A percentile compares a stretch with the other conserved stretches of the same genome.
These are phyloP conservation scores for Tenualosa thibaudeaui DNA, from an alignment of 2,797 vertebrate species.

Conservation along the genomic window DNA sequence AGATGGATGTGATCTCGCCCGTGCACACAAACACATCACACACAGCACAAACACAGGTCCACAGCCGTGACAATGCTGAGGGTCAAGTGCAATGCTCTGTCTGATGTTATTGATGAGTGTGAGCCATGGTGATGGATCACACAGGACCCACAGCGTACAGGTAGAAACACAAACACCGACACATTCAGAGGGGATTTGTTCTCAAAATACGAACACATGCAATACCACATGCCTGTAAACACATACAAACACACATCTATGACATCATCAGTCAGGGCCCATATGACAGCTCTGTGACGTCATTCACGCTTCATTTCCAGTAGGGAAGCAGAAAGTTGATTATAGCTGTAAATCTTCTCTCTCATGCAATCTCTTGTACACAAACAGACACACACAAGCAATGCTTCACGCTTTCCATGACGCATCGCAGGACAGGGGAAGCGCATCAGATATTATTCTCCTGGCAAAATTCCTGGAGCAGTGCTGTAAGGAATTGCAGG, in stretches of 20 bases:
- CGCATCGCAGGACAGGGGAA: neutral
- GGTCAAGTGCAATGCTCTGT: neutral
- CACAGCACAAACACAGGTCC: neutral
- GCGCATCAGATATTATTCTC: neutral
- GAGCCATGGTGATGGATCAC: neutral
- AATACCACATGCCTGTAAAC: neutral
- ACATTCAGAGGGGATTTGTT: slow-evolving; percentile 4
- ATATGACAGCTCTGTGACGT: slow-evolving; percentile 65
- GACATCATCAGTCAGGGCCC: slow-evolving; percentile 53
- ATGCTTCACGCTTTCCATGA: neutral
- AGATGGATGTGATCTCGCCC: neutral
- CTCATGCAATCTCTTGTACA: neutral
- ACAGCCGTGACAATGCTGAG: neutral
- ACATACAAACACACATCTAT: slow-evolving; percentile 13
- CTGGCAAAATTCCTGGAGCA: neutral
- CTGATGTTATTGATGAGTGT: slow-evolving; percentile 4
- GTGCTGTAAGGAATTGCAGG: neutral
- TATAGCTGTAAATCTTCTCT: slow-evolving; percentile 66
- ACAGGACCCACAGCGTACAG: neutral
- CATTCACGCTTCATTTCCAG: slow-evolving; percentile 72
- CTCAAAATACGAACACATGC: slow-evolving; percentile 4
- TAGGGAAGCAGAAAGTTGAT: slow-evolving; percentile 61
- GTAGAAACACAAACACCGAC: slow-evolving; percentile 14
- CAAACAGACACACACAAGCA: neutral
- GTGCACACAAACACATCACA: neutral